Conservation (phyloP, 2,113 vertebrate species). For the Phainopepla nitens region DNA sequence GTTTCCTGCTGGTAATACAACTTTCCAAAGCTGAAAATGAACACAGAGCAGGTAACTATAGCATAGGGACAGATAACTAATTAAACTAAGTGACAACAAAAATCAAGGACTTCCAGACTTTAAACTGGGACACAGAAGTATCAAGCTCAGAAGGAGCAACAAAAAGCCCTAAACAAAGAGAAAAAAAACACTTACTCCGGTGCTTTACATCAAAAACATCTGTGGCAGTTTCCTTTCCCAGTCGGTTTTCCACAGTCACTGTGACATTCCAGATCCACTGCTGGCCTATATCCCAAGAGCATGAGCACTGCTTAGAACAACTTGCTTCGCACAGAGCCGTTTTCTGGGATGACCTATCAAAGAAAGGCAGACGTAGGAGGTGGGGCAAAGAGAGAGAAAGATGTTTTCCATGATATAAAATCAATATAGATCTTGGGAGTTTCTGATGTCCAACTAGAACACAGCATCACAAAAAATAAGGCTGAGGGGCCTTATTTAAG, state of each 20-base stretch:
- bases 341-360: constrained; percentile 58
- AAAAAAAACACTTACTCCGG: constrained; percentile 61
- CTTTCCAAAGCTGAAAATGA: background rate
- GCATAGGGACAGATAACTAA: background rate
- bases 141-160: background rate
- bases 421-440: background rate
- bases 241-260: constrained; percentile 56
- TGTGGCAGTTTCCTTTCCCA: constrained; percentile 51
- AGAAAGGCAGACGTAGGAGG: background rate
- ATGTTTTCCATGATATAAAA: background rate
- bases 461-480: background rate
- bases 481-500: accelerated
- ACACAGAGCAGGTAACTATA: background rate
- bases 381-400: background rate
- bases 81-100: background rate
- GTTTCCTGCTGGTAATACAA: background rate
- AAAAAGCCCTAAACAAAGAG: background rate
- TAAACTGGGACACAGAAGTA: background rate
- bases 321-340: background rate
- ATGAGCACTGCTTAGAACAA: background rate
- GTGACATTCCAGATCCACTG: constrained; percentile 65
- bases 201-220: constrained; percentile 53
- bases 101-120: background rate
- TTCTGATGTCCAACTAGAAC: background rate
- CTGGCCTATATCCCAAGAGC: constrained; percentile 47